phyloP scores from a whole-genome alignment of 1,140 invertebrate genomes.

The Orchestia grillus region DNA sequence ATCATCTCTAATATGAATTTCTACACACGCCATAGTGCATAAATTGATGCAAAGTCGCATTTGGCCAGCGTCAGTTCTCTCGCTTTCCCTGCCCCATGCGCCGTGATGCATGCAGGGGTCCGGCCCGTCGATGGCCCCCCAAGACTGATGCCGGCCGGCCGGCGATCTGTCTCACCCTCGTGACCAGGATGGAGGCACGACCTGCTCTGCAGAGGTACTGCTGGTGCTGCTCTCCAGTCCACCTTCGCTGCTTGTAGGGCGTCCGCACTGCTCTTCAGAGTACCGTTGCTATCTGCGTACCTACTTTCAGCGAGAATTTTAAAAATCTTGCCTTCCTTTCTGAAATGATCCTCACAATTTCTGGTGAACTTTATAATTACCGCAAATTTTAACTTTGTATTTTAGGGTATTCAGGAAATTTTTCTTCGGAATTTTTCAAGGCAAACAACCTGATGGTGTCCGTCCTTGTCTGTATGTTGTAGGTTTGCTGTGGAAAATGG shows the following conservation, averaged over 20 bases:
- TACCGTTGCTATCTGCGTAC: too few species aligned
- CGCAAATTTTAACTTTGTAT: too few species aligned
- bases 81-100: not conserved
- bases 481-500: too few species aligned
- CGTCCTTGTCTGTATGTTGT: too few species aligned
- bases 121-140: not conserved
- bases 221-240: not conserved
- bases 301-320: too few species aligned
- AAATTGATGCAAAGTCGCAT: not conserved
- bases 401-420: too few species aligned
- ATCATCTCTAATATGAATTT: not conserved
- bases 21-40: not conserved
- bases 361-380: too few species aligned
- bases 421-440: too few species aligned
- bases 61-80: not conserved
- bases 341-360: too few species aligned
- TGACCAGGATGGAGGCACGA: constrained; percentile 2
- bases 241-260: not conserved
- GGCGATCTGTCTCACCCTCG: not conserved
- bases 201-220: not conserved
- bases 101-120: not conserved
- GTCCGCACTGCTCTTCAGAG: not conserved
- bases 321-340: too few species aligned
- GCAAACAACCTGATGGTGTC: too few species aligned
- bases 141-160: not conserved